Evolutionary conservation across 2,797 vertebrate species (phyloP).

Genomic region (Cossypha polioptera): DNA sequence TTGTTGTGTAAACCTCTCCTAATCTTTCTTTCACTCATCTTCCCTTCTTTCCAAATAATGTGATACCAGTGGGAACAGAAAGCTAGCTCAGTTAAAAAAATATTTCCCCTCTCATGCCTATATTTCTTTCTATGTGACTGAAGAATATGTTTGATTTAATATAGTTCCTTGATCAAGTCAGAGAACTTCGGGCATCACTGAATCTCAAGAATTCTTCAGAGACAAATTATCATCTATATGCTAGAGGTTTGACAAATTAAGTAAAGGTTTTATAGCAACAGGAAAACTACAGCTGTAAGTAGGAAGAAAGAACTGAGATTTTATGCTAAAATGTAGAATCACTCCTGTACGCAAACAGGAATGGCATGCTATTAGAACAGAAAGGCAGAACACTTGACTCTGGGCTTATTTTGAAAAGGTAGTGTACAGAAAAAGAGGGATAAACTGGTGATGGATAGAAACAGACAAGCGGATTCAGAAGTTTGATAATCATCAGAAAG

Average conservation of each 20-base stretch:
- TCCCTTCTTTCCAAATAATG: not conserved
- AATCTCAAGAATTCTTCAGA: not conserved
- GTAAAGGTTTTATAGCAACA: not conserved
- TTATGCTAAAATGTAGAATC: not conserved
- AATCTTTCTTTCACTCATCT: not conserved
- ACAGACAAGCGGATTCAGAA: not conserved
- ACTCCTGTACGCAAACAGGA: not conserved
- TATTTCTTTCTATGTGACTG: not conserved
- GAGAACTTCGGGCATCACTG: not conserved
- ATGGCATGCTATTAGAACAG: not conserved
- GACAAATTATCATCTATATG: not conserved
- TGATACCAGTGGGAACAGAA: not conserved
- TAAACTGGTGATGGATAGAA: not conserved
- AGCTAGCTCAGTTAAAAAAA: not conserved
- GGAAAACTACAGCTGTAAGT: not conserved
- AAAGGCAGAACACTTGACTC: not conserved
- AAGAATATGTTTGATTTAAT: not conserved
- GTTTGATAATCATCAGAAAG: not conserved
- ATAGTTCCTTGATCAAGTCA: not conserved
- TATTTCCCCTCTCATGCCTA: rapidly evolving
- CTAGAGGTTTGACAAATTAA: not conserved
- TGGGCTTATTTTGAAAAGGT: not conserved
- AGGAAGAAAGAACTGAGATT: not conserved
- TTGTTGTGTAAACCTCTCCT: not conserved
- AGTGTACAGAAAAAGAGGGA: not conserved